phyloP scores from a whole-genome alignment of 2,113 vertebrate species.

The Pedionomus torquatus region DNA sequence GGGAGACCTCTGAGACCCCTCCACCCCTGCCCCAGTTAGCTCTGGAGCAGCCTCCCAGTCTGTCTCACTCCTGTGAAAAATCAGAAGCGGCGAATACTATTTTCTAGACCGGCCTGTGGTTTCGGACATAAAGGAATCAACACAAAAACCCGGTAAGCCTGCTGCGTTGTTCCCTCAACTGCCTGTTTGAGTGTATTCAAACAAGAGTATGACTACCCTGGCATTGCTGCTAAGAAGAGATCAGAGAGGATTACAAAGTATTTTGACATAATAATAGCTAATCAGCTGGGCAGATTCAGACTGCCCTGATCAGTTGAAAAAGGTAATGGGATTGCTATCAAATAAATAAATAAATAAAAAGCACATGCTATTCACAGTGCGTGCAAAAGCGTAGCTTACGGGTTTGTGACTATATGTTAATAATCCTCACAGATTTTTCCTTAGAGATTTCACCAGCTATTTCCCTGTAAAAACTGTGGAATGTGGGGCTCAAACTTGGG shows the following conservation, averaged over 20 bases:
- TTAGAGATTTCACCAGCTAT: not conserved
- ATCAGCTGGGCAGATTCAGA: slow-evolving; percentile 38
- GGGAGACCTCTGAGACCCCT: not conserved
- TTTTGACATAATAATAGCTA: slow-evolving; percentile 59
- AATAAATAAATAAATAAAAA: not conserved
- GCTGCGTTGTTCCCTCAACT: not conserved
- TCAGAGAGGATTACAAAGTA: slow-evolving; percentile 47
- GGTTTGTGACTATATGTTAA: not conserved
- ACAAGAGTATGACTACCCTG: not conserved
- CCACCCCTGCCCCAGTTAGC: not conserved
- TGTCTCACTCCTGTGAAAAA: not conserved
- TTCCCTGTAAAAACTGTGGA: not conserved
- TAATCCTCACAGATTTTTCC: not conserved
- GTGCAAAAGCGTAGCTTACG: not conserved
- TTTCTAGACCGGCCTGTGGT: not conserved
- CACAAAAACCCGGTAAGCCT: not conserved
- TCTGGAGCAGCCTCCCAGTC: not conserved
- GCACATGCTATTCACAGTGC: not conserved
- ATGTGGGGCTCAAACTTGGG: not conserved
- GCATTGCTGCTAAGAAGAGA: slow-evolving; percentile 26
- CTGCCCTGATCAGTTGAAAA: slow-evolving; percentile 34
- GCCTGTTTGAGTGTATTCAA: not conserved
- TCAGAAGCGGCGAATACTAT: not conserved
- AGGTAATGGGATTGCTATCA: slow-evolving; percentile 39
- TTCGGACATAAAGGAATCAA: not conserved